These are phyloP conservation scores for Drosophila eohydei DNA, from an alignment of 2,888 invertebrate species.

Conservation along the genomic window DNA sequence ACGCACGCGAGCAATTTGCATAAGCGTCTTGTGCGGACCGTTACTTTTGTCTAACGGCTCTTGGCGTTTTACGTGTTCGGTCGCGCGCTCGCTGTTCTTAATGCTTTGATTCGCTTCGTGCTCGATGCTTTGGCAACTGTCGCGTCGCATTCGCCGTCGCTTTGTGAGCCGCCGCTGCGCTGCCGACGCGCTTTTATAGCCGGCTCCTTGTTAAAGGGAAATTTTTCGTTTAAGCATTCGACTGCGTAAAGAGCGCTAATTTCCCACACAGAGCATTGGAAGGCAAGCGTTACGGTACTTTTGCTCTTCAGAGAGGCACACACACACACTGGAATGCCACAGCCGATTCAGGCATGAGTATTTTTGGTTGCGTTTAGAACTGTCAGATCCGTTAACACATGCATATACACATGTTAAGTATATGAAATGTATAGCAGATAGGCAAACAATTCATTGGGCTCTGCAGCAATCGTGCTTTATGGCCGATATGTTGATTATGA, in stretches of 20 bases:
- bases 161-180: slow-evolving; percentile 37
- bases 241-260: slow-evolving; percentile 18
- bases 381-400: no score
- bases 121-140: slow-evolving; percentile 21
- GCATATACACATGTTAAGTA: background rate
- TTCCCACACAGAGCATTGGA: slow-evolving; percentile 15
- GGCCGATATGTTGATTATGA: background rate
- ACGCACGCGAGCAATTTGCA: slow-evolving; percentile 16
- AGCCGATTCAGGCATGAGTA: background rate
- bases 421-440: background rate
- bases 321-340: background rate
- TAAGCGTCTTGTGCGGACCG: slow-evolving; percentile 25
- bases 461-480: background rate
- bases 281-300: slow-evolving; percentile 3
- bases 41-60: slow-evolving; percentile 24
- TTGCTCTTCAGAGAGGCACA: slow-evolving; percentile 16
- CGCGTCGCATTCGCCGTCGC: slow-evolving; percentile 59
- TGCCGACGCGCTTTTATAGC: slow-evolving; percentile 58
- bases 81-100: slow-evolving; percentile 6
- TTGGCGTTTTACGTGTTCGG: slow-evolving; percentile 26
- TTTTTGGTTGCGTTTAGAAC: background rate
- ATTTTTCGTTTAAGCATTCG: slow-evolving; percentile 12
- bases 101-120: background rate
- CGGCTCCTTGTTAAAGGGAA: slow-evolving; percentile 33
- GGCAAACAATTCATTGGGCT: background rate